Evolutionary conservation across 2,888 invertebrate species (phyloP).

Genomic region (Sinodicranocentrus sp.): DNA sequence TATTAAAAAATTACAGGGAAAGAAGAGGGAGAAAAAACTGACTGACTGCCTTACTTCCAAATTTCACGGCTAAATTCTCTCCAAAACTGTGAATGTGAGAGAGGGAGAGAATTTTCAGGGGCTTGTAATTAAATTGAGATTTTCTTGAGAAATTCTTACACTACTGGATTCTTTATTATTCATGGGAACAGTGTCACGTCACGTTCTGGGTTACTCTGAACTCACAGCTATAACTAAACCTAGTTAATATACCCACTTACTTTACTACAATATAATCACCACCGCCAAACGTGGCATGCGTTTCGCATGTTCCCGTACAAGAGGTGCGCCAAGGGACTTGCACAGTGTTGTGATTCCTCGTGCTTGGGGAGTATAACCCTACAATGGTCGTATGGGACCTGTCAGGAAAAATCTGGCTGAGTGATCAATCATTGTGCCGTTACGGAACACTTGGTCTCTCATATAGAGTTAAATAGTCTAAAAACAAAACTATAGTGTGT

Average conservation of each 20-base stretch:
- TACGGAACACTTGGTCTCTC: slow-evolving; percentile 43
- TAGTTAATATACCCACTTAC: slow-evolving; percentile 15
- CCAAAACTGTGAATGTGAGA: slow-evolving; percentile 29
- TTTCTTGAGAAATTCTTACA: slow-evolving; percentile 40
- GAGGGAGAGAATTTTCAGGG: slow-evolving; percentile 2
- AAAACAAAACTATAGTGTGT: background rate
- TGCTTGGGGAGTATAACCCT: too few relatives aligned
- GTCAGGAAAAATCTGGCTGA: slow-evolving; percentile 43
- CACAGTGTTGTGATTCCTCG: background rate
- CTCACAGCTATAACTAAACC: too few relatives aligned
- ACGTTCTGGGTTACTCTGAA: slow-evolving; percentile 16
- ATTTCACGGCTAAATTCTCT: too few relatives aligned
- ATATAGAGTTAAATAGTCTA: background rate
- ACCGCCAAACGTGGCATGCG: background rate
- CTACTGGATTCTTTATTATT: slow-evolving; percentile 36
- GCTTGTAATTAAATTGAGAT: slow-evolving; percentile 63
- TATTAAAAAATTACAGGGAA: slow-evolving; percentile 51
- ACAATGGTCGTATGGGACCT: background rate
- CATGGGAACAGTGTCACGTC: slow-evolving; percentile 43
- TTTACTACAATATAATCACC: background rate
- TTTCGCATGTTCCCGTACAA: slow-evolving; percentile 1
- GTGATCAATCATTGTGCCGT: slow-evolving; percentile 61
- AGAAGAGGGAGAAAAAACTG: background rate
- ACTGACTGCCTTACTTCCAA: slow-evolving; percentile 15
- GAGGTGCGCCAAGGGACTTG: too few relatives aligned